A percentile compares a stretch with the other conserved stretches of the same genome.
phyloP scores from a whole-genome alignment of 1,140 invertebrate genomes.

The Trachymyrmex septentrionalis region DNA sequence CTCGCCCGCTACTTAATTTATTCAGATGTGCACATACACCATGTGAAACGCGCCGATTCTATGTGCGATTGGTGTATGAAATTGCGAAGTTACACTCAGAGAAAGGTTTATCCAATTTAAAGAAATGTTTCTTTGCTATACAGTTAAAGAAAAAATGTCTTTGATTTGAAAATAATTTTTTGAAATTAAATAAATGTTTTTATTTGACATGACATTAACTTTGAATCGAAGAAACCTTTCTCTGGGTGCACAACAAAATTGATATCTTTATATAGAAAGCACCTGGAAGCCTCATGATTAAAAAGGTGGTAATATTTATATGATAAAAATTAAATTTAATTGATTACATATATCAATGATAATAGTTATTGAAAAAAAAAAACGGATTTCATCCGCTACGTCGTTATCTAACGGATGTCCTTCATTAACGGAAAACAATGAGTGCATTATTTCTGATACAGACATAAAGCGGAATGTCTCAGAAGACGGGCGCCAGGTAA shows the following conservation, averaged over 20 bases:
- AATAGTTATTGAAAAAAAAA: not conserved
- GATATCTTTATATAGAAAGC: too few species aligned
- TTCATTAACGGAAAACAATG: conserved; percentile 64
- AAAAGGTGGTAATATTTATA: not conserved
- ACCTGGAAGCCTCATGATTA: too few species aligned
- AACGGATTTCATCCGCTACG: not conserved
- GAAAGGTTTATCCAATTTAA: too few species aligned
- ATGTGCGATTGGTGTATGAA: not conserved
- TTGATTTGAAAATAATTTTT: too few species aligned
- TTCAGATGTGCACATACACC: not conserved
- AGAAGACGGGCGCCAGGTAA: conserved; percentile 76
- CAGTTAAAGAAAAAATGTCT: too few species aligned
- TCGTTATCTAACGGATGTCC: conserved; percentile 20
- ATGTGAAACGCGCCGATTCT: not conserved
- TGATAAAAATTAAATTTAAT: not conserved
- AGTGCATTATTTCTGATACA: conserved; percentile 72
- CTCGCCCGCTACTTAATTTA: conserved; percentile 30
- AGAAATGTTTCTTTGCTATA: too few species aligned
- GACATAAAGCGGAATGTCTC: conserved; percentile 58
- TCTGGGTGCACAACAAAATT: too few species aligned
- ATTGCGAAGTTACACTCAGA: too few species aligned
- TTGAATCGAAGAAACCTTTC: too few species aligned
- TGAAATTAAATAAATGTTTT: too few species aligned
- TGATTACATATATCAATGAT: not conserved
- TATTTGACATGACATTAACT: too few species aligned